phyloP scores from a whole-genome alignment of 1,140 invertebrate species.

The Orussus abietinus region DNA sequence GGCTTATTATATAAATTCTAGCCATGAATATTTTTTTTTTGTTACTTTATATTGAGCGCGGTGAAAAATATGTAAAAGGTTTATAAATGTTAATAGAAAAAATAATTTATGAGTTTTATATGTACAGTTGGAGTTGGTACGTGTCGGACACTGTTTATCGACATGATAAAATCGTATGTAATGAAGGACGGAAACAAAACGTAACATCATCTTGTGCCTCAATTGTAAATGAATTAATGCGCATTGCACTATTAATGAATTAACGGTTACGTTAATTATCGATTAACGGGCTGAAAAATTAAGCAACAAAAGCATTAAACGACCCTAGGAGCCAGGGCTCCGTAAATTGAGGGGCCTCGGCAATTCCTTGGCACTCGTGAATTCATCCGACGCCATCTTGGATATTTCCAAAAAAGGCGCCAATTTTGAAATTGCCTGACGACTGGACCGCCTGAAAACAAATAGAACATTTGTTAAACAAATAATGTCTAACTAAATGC shows the following conservation, averaged over 20 bases:
- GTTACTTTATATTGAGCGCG: too few species aligned
- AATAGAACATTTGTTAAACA: conserved; percentile 14
- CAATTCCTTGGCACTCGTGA: conserved; percentile 21
- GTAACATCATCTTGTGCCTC: conserved; percentile 2
- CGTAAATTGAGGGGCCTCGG: conserved; percentile 28
- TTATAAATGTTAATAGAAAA: too few species aligned
- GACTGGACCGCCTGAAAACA: too few species aligned
- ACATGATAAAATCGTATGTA: too few species aligned
- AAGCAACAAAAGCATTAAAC: conserved; percentile 15
- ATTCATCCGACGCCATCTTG: conserved; percentile 20
- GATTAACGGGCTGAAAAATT: conserved; percentile 10
- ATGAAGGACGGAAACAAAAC: conserved; percentile 5
- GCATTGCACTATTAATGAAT: conserved; percentile 8
- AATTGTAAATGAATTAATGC: conserved; percentile 10
- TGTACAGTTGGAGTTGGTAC: too few species aligned
- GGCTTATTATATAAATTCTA: too few species aligned
- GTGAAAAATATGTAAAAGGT: too few species aligned
- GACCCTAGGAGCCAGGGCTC: conserved; percentile 11
- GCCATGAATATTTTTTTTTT: too few species aligned
- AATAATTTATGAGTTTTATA: too few species aligned
- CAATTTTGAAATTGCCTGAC: conserved; percentile 17
- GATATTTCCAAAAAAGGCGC: conserved; percentile 23
- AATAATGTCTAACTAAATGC: conserved; percentile 10
- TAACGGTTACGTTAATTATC: conserved; percentile 8
- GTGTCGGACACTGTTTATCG: too few species aligned